Percentiles rank a stretch among this genome's conserved stretches.
phyloP scores from a whole-genome alignment of 2,797 vertebrate genomes.

The Myotis findleyi region DNA sequence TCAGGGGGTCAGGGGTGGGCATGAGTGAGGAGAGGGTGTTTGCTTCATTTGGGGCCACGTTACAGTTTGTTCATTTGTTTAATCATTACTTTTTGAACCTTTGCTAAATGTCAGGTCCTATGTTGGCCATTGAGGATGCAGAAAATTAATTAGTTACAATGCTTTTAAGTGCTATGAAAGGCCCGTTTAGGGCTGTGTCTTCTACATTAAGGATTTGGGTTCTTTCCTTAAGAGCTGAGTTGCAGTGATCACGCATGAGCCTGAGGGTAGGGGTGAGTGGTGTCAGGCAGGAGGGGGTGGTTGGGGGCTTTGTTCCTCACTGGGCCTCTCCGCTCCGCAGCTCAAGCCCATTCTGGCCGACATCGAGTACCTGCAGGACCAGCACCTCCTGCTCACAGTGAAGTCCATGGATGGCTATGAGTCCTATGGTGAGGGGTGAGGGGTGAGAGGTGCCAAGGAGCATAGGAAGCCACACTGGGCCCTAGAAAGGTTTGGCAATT shows the following conservation, averaged over 20 bases:
- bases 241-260: not conserved
- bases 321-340: constrained; percentile 62
- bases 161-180: not conserved
- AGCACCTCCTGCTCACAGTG: constrained; percentile 96
- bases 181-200: not conserved
- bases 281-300: not conserved
- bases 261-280: not conserved
- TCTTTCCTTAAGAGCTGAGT: not conserved
- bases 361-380: constrained; percentile 98
- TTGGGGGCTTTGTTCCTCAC: not conserved
- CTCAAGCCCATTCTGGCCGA: constrained; percentile 97
- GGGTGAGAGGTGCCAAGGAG: not conserved
- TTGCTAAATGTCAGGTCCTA: constrained; percentile 29
- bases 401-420: constrained; percentile 98
- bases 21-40: not conserved
- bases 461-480: not conserved
- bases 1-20: not conserved
- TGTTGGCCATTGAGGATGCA: not conserved
- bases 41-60: not conserved
- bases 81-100: constrained; percentile 13
- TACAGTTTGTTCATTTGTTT: constrained; percentile 24
- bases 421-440: constrained; percentile 94
- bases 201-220: not conserved
- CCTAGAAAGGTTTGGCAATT: not conserved
- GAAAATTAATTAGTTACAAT: not conserved